phyloP scores from a whole-genome alignment of 2,888 invertebrate species.

The Caenorhabditis wallacei region DNA sequence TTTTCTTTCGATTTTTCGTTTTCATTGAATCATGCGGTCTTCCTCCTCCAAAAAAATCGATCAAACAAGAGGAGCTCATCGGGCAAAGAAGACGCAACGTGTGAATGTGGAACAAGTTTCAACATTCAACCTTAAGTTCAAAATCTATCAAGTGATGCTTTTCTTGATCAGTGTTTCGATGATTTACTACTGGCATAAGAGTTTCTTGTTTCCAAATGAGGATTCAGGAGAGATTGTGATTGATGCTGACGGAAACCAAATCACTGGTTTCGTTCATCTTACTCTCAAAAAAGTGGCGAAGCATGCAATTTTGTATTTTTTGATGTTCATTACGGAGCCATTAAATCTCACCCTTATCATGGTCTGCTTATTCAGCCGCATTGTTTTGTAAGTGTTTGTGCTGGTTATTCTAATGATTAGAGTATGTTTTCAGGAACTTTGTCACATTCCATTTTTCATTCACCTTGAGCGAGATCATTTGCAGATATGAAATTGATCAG shows the following conservation, averaged over 20 bases:
- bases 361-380: conserved; percentile 17
- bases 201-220: neutral
- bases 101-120: neutral
- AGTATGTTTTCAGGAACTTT: conserved; percentile 22
- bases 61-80: conserved; percentile 2
- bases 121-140: neutral
- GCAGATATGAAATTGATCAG: conserved; percentile 26
- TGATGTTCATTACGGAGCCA: conserved; percentile 18
- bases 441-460: neutral
- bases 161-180: conserved; percentile 3
- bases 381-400: conserved; percentile 21
- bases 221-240: neutral
- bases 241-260: neutral
- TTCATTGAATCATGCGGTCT: neutral
- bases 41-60: neutral
- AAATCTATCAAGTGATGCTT: conserved; percentile 18
- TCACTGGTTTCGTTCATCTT: neutral
- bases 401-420: neutral
- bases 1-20: neutral
- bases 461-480: neutral
- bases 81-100: neutral
- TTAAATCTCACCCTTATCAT: conserved; percentile 31
- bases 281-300: neutral
- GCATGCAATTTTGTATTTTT: conserved; percentile 1
- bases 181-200: conserved; percentile 15